Conservation (phyloP, 53 echinoderm and acorn worm genomes). For the Echinometra lucunter region DNA sequence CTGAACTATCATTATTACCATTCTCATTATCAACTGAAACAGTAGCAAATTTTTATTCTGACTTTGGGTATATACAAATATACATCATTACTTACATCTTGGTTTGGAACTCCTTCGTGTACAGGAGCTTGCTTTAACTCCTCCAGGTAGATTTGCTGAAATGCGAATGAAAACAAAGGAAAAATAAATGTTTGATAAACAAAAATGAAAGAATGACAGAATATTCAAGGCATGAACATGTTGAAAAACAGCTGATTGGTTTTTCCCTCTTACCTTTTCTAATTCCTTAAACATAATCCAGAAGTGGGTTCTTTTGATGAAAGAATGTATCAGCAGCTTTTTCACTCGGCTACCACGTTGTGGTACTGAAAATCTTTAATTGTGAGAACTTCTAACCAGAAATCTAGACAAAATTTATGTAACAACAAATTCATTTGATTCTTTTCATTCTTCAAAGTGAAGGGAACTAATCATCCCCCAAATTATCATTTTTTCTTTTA, state of each 20-base stretch:
- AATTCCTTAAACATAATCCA: no score
- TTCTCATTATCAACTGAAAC: no score
- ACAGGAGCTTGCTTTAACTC: slow-evolving; percentile 83
- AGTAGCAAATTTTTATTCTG: neutral
- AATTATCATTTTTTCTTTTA: no score
- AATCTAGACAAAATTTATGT: neutral
- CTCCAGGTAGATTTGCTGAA: slow-evolving; percentile 89
- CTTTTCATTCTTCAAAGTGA: neutral
- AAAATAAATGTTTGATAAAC: no score
- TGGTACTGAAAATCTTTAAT: no score
- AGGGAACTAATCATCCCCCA: neutral
- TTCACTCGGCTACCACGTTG: no score
- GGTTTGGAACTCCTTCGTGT: slow-evolving; percentile 76
- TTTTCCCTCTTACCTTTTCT: no score
- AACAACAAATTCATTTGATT: neutral
- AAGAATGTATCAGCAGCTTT: no score
- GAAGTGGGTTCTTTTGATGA: no score
- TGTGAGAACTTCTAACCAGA: no score
- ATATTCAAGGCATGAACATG: neutral
- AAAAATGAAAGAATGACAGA: neutral
- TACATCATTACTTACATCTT: slow-evolving; percentile 73
- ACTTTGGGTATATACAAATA: neutral
- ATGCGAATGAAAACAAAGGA: neutral
- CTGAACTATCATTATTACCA: no score
- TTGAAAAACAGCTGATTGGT: neutral